Conservation (phyloP, 2,113 vertebrate species). For the rabbit (Oryctolagus cuniculus) region mOryCun1.1 NC_091434.1:49423501-49424000, state of each 20-base stretch:
- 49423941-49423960: constrained; percentile 40
- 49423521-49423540: constrained; percentile 9
- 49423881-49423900: constrained; percentile 75
- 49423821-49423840: constrained; percentile 78
- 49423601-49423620: constrained; percentile 71
- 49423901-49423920: constrained; percentile 72
- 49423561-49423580: constrained; percentile 67
- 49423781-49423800: constrained; percentile 87
- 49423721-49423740: constrained; percentile 83
- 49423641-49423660: constrained; percentile 77
- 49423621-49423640: constrained; percentile 78
- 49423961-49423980: constrained; percentile 38
- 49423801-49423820: constrained; percentile 83
- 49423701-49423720: constrained; percentile 80
- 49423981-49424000: constrained; percentile 50
- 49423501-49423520: background rate
- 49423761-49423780: constrained; percentile 82
- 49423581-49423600: constrained; percentile 77
- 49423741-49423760: constrained; percentile 87
- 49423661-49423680: constrained; percentile 72
- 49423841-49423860: constrained; percentile 62
- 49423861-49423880: constrained; percentile 75
- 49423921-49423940: constrained; percentile 54
- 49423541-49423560: constrained; percentile 1
- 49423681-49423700: constrained; percentile 86